A percentile compares a stretch with the other conserved stretches of the same genome.
Evolutionary conservation across 1,140 invertebrate genomes (phyloP).

Genomic region (Yoshiicerus persimilis): DNA sequence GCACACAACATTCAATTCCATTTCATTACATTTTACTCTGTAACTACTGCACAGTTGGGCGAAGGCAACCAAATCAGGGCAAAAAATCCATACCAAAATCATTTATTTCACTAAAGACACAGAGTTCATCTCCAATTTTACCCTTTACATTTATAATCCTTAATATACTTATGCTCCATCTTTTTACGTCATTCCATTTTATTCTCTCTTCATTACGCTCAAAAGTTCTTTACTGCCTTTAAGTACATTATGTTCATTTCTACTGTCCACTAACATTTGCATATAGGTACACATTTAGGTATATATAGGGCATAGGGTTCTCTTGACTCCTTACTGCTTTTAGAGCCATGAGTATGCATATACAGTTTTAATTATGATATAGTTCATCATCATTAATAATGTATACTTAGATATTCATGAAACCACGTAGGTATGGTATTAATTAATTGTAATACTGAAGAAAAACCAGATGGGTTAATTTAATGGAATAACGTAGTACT

Average conservation of each 20-base stretch:
- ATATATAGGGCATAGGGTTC: no score
- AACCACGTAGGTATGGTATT: no score
- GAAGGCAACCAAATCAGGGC: background rate
- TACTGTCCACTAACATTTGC: no score
- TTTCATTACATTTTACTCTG: background rate
- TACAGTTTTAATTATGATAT: no score
- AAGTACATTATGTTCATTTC: no score
- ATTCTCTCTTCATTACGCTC: background rate
- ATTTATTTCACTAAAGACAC: slow-evolving; percentile 22
- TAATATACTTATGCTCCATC: background rate
- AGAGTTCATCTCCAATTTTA: background rate
- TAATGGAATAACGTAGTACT: background rate
- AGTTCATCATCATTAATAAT: no score
- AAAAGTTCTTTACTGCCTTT: no score
- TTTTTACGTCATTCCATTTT: background rate
- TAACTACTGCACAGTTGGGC: background rate
- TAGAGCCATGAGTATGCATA: no score
- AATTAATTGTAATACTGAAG: background rate
- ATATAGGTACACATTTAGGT: no score
- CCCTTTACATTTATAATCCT: background rate
- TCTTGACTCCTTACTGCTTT: no score
- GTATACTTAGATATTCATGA: background rate
- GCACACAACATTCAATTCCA: background rate
- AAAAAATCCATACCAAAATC: slow-evolving; percentile 20
- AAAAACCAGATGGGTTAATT: background rate